Evolutionary conservation across 2,888 invertebrate genomes (phyloP).

Genomic region (Stenichneumon culpator): DNA sequence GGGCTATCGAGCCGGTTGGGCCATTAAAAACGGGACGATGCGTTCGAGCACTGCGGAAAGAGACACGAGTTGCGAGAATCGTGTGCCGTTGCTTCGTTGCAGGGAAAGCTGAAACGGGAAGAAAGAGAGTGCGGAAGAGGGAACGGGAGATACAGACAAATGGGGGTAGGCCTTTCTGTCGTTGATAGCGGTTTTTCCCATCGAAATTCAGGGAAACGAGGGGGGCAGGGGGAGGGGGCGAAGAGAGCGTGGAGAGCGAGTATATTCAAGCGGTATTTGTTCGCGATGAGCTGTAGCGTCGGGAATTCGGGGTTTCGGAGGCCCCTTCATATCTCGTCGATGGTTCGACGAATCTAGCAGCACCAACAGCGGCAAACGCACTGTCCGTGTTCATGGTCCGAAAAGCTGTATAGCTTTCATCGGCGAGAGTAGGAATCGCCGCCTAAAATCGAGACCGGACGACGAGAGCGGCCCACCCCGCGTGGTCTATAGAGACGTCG

Average conservation of each 20-base stretch:
- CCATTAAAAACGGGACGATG: not conserved
- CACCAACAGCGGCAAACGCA: not conserved
- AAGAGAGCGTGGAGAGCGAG: not conserved
- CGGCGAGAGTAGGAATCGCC: constrained; percentile 35
- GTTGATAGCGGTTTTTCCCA: constrained; percentile 18
- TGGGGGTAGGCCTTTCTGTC: constrained; percentile 6
- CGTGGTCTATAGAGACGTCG: constrained; percentile 15
- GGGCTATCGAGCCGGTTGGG: not conserved
- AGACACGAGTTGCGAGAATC: not conserved
- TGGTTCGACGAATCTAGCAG: constrained; percentile 2
- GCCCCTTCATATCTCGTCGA: constrained; percentile 40
- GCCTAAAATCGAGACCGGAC: constrained; percentile 57
- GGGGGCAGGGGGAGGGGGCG: no score
- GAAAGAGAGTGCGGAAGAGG: constrained; percentile 9
- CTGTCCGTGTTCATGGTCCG: constrained; percentile 17
- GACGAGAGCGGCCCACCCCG: constrained; percentile 27
- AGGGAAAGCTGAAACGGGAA: constrained; percentile 10
- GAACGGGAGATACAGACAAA: constrained; percentile 10
- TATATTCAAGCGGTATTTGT: constrained; percentile 34
- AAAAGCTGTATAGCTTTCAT: constrained; percentile 46
- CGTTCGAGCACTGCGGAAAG: not conserved
- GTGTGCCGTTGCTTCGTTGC: not conserved
- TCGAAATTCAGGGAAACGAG: not conserved
- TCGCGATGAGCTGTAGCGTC: constrained; percentile 35
- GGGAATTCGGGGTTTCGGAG: constrained; percentile 38